These are phyloP conservation scores for Zaprionus bogoriensis DNA, from an alignment of 2,888 invertebrate species.

Conservation along the genomic window DNA sequence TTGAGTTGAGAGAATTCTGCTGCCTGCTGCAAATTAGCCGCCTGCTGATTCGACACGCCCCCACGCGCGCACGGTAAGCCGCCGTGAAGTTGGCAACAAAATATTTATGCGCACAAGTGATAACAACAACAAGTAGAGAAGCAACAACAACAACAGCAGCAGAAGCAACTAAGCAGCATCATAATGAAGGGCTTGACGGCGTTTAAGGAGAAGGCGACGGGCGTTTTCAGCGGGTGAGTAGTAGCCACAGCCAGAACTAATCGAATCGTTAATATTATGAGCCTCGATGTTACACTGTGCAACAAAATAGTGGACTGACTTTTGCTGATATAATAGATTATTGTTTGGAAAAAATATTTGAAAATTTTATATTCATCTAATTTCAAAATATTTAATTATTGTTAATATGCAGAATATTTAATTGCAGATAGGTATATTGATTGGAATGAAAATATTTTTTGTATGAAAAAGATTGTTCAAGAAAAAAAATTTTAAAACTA, in stretches of 20 bases:
- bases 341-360: not conserved
- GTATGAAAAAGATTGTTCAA: not conserved
- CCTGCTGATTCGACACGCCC: conserved; percentile 63
- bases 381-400: not conserved
- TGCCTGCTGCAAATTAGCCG: conserved; percentile 62
- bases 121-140: conserved; percentile 54
- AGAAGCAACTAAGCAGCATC: conserved; percentile 30
- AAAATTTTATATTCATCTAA: not conserved
- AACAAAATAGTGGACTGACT: conserved; percentile 2
- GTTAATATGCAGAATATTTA: not conserved
- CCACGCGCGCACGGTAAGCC: conserved; percentile 52
- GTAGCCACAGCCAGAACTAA: conserved; percentile 13
- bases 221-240: conserved; percentile 82
- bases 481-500: not conserved
- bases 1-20: conserved; percentile 69
- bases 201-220: conserved; percentile 82
- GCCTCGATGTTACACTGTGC: conserved; percentile 16
- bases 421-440: too few species aligned
- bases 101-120: conserved; percentile 74
- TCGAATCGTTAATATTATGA: conserved; percentile 3
- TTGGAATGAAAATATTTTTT: too few species aligned
- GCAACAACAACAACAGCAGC: conserved; percentile 26
- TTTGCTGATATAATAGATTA: not conserved
- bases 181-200: conserved; percentile 82
- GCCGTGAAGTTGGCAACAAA: conserved; percentile 70